Percentiles rank a stretch among this genome's conserved stretches.
Evolutionary conservation across 1,140 invertebrate species (phyloP).

Genomic region (Drosophila sproati): DNA sequence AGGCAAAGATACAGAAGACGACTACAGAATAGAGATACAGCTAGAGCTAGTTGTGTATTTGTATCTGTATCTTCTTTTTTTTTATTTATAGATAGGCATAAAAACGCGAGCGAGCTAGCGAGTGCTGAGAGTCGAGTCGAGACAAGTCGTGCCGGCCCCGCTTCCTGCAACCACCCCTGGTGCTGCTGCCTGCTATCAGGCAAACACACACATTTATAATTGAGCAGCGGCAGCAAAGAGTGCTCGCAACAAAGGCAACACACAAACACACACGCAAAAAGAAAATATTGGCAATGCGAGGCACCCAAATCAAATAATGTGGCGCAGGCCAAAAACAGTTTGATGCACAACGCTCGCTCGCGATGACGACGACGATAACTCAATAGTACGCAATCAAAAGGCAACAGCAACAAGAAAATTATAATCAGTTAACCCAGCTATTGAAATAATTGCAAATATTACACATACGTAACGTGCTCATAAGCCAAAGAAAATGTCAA

Average conservation of each 20-base stretch:
- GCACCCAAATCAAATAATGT: slow-evolving; percentile 74
- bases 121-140: slow-evolving; percentile 25
- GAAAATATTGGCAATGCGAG: slow-evolving; percentile 48
- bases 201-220: slow-evolving; percentile 47
- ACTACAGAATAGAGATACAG: slow-evolving; percentile 29
- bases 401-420: slow-evolving; percentile 3
- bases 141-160: slow-evolving; percentile 49
- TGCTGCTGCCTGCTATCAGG: slow-evolving; percentile 38
- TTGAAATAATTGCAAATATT: slow-evolving; percentile 60
- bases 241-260: slow-evolving; percentile 18
- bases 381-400: slow-evolving; percentile 58
- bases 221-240: slow-evolving; percentile 38
- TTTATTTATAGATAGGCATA: slow-evolving; percentile 74
- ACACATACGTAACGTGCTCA: slow-evolving; percentile 70
- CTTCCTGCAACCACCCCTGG: slow-evolving; percentile 6
- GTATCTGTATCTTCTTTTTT: slow-evolving; percentile 41
- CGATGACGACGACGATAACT: slow-evolving; percentile 69
- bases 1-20: slow-evolving; percentile 37
- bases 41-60: slow-evolving; percentile 26
- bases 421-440: slow-evolving; percentile 1
- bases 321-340: slow-evolving; percentile 77
- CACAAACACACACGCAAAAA: slow-evolving; percentile 6
- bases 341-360: slow-evolving; percentile 78
- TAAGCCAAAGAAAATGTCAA: slow-evolving; percentile 10
- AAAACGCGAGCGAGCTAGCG: slow-evolving; percentile 41